Percentiles rank a stretch among this genome's conserved stretches.
These are phyloP conservation scores for Centropus bengalensis DNA, from an alignment of 2,113 vertebrate species.

Conservation along the genomic window DNA sequence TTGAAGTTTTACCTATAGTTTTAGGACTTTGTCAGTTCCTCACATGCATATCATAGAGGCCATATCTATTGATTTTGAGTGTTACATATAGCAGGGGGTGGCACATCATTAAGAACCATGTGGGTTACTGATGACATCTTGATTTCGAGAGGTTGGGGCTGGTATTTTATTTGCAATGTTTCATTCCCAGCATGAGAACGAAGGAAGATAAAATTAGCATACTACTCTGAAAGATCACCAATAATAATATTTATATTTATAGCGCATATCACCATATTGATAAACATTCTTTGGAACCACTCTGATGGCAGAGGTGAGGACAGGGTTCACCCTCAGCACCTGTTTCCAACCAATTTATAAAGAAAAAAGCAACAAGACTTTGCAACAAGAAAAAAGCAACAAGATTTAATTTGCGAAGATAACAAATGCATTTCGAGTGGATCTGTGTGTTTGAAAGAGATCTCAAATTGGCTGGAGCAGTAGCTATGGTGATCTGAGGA, in stretches of 20 bases:
- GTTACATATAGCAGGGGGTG: background rate
- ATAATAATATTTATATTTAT: no score
- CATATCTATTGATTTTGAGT: background rate
- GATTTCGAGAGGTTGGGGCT: background rate
- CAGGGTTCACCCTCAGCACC: no score
- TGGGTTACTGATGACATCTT: background rate
- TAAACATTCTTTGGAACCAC: no score
- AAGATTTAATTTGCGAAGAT: background rate
- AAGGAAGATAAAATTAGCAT: background rate
- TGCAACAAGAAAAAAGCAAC: no score
- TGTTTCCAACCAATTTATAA: no score
- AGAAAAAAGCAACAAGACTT: no score
- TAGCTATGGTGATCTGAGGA: background rate
- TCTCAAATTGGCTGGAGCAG: background rate
- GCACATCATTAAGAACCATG: background rate
- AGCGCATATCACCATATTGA: no score
- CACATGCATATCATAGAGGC: accelerated
- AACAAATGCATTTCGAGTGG: background rate
- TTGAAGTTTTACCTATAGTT: background rate
- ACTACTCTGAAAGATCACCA: background rate
- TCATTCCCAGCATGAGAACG: background rate
- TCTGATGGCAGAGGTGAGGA: no score
- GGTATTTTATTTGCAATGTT: background rate
- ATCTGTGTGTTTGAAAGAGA: background rate
- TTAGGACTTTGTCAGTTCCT: background rate